Percentiles rank a stretch among this genome's conserved stretches.
These are phyloP conservation scores for Eilema sororculum DNA, from an alignment of 2,888 invertebrate species.

Conservation along the genomic window DNA sequence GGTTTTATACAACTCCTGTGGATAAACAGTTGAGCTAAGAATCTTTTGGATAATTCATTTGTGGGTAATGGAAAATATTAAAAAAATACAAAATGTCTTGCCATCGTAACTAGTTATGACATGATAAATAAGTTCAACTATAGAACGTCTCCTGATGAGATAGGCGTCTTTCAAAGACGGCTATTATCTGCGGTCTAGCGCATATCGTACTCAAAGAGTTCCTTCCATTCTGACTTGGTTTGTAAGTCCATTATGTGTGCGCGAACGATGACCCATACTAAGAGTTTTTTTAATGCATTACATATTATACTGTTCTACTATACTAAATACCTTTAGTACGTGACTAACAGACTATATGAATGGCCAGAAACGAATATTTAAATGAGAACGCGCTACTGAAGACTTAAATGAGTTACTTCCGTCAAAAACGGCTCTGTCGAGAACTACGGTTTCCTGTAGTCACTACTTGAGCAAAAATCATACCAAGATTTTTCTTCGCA, in stretches of 20 bases:
- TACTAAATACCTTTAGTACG: neutral
- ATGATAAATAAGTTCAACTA: no score
- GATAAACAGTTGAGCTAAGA: no score
- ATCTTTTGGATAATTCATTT: no score
- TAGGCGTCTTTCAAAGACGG: neutral
- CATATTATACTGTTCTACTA: neutral
- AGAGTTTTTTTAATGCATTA: no score
- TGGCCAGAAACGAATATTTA: neutral
- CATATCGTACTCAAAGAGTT: neutral
- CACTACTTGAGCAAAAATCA: conserved; percentile 10
- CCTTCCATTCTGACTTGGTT: neutral
- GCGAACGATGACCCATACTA: neutral
- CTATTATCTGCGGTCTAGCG: neutral
- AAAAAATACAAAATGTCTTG: no score
- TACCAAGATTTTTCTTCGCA: conserved; percentile 21
- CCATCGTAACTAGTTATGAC: no score
- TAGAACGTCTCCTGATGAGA: no score
- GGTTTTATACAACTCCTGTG: no score
- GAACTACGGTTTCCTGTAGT: neutral
- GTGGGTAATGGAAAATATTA: no score
- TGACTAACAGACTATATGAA: neutral
- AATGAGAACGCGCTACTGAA: neutral
- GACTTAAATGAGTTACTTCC: no score
- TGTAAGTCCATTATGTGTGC: neutral
- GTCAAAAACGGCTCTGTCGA: neutral